Base-by-base conservation (phyloP, 1,140 invertebrate genomes). In the Globodera rostochiensis region DNA sequence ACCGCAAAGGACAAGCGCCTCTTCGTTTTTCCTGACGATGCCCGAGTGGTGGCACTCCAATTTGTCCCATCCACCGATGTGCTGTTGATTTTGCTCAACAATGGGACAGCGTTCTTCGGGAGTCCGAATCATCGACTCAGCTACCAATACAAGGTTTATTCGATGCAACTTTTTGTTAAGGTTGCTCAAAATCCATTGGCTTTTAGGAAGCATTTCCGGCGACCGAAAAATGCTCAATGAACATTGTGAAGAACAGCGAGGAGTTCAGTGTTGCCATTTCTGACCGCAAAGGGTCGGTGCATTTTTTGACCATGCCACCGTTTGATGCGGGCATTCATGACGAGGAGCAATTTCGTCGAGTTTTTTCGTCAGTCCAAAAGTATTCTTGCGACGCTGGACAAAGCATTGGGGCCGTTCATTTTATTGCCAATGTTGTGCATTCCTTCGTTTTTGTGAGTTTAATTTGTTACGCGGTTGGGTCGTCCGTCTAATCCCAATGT, bases 41-140 rank as follows among this genome's bases (percentile, higher is more conserved):
- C 45, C 8, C 4, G 66, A 36, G 80, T 81, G 15, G 60, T 81
- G 15, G 75, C 36, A 5, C 25, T 81, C 11, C 73, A 74, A 53
- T 81, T 81, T 36, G 45, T 81, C 45, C 80, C 80, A 11, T 74
- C 74, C 70, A 50, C 71, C 13, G 80, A 81, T 77, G 74, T 81
- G n/a, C 57, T 81, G 74, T 21, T 81, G 75, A 13, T 79, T 69
- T 19, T 81, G 36, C 60, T 81, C 8, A 46, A 45, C 47, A 75
- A n/a, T 36, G 80, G 80, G 7, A 69, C 57, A 19, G 45, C 75
- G 25, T 49, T 74, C 15, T 53, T 81, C 6, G 53, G 45, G 15
- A 70, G 67, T 47, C 75, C 64, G 21, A 46, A n/a, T 15, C 57
- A 78, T 70, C 71, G 73, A 11, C 46, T 50, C 6, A 45, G 47